phyloP scores from a whole-genome alignment of 64 coral and sea anemone species.

The Catalaphyllia jardinei region DNA sequence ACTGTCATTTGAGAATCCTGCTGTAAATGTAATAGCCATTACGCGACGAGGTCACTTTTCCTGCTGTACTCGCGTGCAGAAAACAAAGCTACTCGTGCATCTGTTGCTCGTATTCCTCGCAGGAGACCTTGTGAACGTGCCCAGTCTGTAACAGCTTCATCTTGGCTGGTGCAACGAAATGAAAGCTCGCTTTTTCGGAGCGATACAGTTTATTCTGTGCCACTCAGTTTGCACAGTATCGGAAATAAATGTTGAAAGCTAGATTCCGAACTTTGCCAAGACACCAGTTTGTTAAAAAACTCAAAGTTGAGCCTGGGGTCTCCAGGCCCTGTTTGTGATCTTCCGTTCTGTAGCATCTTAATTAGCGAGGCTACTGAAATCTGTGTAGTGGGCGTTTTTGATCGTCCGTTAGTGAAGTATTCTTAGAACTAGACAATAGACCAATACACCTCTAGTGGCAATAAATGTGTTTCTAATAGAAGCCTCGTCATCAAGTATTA shows the following conservation, averaged over 20 bases:
- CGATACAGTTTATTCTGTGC: background rate
- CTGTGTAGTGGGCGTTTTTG: background rate
- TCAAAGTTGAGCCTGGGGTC: background rate
- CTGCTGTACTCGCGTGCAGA: too few species aligned
- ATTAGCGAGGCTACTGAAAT: background rate
- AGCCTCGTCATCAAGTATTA: too few species aligned
- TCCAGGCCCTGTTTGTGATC: background rate
- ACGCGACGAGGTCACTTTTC: background rate
- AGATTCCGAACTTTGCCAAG: too few species aligned
- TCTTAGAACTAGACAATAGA: background rate
- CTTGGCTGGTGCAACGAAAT: background rate
- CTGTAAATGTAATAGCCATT: background rate
- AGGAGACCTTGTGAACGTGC: background rate
- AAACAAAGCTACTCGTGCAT: background rate
- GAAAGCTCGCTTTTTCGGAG: background rate
- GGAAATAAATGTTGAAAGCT: background rate
- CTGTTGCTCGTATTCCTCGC: background rate
- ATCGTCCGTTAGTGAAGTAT: background rate
- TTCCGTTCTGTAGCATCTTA: background rate
- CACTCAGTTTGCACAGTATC: background rate
- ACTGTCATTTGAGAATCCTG: slow-evolving; percentile 11
- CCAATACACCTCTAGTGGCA: too few species aligned
- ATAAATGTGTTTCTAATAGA: too few species aligned
- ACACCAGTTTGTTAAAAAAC: background rate
- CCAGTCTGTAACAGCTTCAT: too few species aligned